phyloP scores from a whole-genome alignment of 2,113 vertebrate genomes.

The Erpornis zantholeuca region DNA sequence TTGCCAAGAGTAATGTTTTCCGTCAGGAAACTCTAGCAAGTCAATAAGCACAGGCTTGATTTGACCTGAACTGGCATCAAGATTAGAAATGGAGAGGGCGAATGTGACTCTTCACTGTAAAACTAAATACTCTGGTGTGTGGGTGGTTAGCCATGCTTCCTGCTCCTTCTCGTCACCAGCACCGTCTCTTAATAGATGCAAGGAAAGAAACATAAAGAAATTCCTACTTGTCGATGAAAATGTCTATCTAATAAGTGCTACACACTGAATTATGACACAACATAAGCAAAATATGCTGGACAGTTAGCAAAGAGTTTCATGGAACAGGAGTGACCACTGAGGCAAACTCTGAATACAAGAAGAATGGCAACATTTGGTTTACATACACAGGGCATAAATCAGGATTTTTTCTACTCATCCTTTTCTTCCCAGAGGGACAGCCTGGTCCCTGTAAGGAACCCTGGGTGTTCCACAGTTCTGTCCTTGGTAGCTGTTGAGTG shows the following conservation, averaged over 20 bases:
- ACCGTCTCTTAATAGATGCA: background rate
- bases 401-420: background rate
- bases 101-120: background rate
- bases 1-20: slow-evolving; percentile 51
- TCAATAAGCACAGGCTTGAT: slow-evolving; percentile 15
- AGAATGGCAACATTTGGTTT: background rate
- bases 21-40: slow-evolving; percentile 8
- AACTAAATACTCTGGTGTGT: background rate
- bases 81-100: background rate
- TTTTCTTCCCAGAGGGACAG: background rate
- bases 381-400: background rate
- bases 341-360: background rate
- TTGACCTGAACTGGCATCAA: slow-evolving; percentile 46
- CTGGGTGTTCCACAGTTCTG: background rate
- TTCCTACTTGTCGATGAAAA: background rate
- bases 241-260: background rate
- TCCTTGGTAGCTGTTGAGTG: background rate
- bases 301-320: background rate
- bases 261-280: background rate
- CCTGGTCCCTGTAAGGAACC: background rate
- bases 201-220: background rate
- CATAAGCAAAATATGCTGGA: background rate
- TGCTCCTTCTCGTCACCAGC: background rate
- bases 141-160: background rate
- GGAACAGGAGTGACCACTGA: background rate